Evolutionary conservation across 2,113 vertebrate species (phyloP).

Genomic region (Nothobranchius kuhntae): DNA sequence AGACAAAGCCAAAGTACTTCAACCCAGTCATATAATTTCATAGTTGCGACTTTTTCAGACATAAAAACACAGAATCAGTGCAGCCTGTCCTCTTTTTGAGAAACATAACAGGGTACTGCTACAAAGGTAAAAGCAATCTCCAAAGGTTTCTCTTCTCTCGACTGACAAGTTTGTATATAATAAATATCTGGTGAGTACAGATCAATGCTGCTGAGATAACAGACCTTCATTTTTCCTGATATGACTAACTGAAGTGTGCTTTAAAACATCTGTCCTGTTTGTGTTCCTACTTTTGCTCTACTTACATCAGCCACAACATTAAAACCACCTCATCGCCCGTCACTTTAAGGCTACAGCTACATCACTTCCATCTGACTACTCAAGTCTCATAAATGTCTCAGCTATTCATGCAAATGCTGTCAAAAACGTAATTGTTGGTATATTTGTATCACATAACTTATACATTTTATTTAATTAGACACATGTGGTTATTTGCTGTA

Average conservation of each 20-base stretch:
- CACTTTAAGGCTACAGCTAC: neutral
- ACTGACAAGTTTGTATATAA: conserved; percentile 8
- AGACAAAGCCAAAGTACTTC: conserved; percentile 39
- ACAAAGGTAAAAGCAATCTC: neutral
- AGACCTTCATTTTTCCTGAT: conserved; percentile 25
- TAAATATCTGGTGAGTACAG: conserved; percentile 5
- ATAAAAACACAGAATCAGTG: neutral
- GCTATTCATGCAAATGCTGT: too few species aligned
- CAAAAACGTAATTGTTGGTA: too few species aligned
- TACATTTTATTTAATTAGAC: too few species aligned
- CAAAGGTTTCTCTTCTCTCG: neutral
- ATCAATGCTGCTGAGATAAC: conserved; percentile 29
- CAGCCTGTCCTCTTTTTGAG: conserved; percentile 4
- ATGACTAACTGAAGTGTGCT: conserved; percentile 13
- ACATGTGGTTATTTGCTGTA: too few species aligned
- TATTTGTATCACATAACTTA: too few species aligned
- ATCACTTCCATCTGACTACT: too few species aligned
- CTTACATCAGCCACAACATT: neutral
- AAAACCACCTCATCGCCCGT: neutral
- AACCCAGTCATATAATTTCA: conserved; percentile 31
- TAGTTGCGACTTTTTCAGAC: conserved; percentile 4
- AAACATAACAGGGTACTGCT: conserved; percentile 10
- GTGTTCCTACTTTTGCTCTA: neutral
- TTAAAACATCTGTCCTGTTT: conserved; percentile 11
- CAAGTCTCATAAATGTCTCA: too few species aligned